Conservation (phyloP, 1,140 invertebrate species). For the Argopecten irradians region DNA sequence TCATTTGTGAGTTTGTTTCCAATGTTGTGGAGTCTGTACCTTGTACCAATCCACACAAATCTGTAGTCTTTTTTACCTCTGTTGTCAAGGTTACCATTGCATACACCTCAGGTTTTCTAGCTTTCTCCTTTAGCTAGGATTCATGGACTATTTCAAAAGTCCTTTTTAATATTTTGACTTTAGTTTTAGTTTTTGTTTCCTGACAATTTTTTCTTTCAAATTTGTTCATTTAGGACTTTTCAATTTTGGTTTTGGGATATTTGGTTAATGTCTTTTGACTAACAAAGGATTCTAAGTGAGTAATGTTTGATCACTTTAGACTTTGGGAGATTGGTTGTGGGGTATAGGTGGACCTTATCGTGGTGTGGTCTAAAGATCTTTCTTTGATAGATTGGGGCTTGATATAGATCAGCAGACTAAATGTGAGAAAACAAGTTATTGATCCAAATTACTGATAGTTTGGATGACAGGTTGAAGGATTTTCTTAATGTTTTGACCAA, state of each 20-base stretch:
- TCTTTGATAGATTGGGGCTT: background rate
- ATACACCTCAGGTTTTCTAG: background rate
- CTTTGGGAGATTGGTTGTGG: background rate
- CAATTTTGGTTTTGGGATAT: background rate
- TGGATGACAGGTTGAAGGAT: background rate
- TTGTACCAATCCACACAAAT: background rate
- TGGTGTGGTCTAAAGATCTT: background rate
- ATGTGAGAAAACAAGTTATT: background rate
- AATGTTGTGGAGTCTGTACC: constrained; percentile 4
- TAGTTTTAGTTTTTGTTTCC: background rate
- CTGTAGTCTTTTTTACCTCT: background rate
- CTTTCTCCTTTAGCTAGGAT: background rate
- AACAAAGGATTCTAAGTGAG: background rate
- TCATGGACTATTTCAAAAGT: background rate
- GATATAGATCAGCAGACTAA: background rate
- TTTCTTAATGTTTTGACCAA: background rate
- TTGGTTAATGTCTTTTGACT: background rate
- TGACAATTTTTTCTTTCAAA: background rate
- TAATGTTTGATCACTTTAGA: background rate
- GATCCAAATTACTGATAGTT: background rate
- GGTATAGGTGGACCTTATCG: background rate
- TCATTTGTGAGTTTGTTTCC: background rate
- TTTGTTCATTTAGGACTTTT: background rate
- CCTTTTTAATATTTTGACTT: background rate
- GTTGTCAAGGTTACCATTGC: background rate